Percentiles rank a stretch among this genome's conserved stretches.
phyloP scores from a whole-genome alignment of 2,797 vertebrate genomes.

The Acanthurus leucopareius region DNA sequence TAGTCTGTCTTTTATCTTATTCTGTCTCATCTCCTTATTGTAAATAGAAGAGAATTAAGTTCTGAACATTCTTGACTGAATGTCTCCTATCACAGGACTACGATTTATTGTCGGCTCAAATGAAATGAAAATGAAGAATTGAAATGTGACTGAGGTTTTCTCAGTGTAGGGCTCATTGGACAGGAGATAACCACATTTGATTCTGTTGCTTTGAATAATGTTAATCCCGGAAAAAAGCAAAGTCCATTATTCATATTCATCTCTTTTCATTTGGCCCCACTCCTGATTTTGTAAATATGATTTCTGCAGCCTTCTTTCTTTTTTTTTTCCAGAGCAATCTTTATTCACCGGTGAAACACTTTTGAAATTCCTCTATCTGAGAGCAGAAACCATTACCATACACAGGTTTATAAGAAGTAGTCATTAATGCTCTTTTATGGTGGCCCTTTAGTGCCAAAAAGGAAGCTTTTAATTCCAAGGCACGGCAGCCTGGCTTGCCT shows the following conservation, averaged over 20 bases:
- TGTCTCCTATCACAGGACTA: conserved; percentile 80
- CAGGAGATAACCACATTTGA: conserved; percentile 86
- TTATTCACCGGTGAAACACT: conserved; percentile 81
- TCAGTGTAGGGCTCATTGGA: conserved; percentile 80
- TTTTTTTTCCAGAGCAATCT: conserved; percentile 79
- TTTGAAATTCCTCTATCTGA: conserved; percentile 86
- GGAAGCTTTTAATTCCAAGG: conserved; percentile 82
- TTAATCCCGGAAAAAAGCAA: conserved; percentile 82
- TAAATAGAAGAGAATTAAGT: conserved; percentile 88
- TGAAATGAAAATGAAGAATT: conserved; percentile 77
- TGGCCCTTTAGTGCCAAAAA: conserved; percentile 81
- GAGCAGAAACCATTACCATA: conserved; percentile 84
- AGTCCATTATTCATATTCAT: conserved; percentile 82
- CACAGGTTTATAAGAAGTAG: conserved; percentile 84
- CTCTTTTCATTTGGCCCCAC: conserved; percentile 83
- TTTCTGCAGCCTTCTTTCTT: conserved; percentile 73
- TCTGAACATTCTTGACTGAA: conserved; percentile 80
- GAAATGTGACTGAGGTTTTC: conserved; percentile 79
- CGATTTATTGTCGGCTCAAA: conserved; percentile 81
- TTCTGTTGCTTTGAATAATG: conserved; percentile 85
- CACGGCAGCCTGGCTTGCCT: conserved; percentile 67
- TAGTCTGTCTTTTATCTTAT: conserved; percentile 82
- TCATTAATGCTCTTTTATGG: conserved; percentile 87
- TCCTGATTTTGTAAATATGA: conserved; percentile 87
- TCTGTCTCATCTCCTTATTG: conserved; percentile 83